Percentiles rank a stretch among this genome's conserved stretches.
phyloP scores from a whole-genome alignment of 2,888 invertebrate species.

The Megastigmus dorsalis region DNA sequence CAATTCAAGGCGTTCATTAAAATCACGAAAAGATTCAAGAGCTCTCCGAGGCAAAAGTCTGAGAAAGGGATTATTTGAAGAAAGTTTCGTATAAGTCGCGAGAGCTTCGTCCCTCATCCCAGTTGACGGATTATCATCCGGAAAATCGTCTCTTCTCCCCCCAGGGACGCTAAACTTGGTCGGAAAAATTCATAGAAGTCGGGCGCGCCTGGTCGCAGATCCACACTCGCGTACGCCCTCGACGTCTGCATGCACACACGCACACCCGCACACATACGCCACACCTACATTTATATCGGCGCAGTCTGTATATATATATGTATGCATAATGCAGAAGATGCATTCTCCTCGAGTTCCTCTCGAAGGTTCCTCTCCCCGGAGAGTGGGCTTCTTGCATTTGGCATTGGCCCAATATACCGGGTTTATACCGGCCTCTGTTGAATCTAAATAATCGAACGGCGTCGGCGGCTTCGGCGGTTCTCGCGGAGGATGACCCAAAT shows the following conservation, averaged over 20 bases:
- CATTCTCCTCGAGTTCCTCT: not conserved
- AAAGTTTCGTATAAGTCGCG: not conserved
- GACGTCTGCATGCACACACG: not conserved
- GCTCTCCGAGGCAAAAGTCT: no score
- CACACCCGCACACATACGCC: no score
- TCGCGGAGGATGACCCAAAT: constrained; percentile 32
- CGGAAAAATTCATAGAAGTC: constrained; percentile 38
- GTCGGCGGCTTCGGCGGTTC: no score
- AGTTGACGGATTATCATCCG: constrained; percentile 8
- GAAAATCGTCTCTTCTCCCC: not conserved
- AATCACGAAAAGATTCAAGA: no score
- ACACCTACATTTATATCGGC: no score
- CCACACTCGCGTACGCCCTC: not conserved
- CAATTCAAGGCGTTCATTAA: no score
- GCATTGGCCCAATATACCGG: constrained; percentile 29
- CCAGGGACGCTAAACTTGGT: not conserved
- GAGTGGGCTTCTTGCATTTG: constrained; percentile 13
- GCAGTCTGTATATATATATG: not conserved
- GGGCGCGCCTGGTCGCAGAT: no score
- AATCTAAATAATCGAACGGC: constrained; percentile 47
- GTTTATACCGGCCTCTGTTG: not conserved
- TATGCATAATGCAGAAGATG: constrained; percentile 21
- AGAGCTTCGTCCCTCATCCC: not conserved
- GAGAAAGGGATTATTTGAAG: constrained; percentile 11
- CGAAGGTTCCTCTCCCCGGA: not conserved